Conservation (phyloP, 2,888 invertebrate species). For the Fissipunctia ypsillon region DNA sequence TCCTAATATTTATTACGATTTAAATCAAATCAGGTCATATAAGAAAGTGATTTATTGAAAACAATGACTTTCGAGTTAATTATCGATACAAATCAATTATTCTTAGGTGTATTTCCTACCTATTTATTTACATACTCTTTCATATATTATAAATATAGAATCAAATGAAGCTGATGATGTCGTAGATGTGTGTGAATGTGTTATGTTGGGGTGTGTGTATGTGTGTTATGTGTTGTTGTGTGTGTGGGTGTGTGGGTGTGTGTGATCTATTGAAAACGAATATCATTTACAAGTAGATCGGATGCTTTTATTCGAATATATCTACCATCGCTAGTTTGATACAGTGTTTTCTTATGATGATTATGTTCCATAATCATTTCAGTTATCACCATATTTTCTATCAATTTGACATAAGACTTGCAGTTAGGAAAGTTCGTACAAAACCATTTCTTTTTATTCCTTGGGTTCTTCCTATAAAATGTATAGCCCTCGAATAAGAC, state of each 20-base stretch:
- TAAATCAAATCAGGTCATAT: not conserved
- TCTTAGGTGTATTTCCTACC: not conserved
- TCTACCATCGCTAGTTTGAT: slow-evolving; percentile 23
- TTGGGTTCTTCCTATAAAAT: slow-evolving; percentile 44
- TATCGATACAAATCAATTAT: not conserved
- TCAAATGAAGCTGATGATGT: too few relatives aligned
- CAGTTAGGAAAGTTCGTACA: slow-evolving; percentile 51
- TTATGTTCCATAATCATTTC: slow-evolving; percentile 16
- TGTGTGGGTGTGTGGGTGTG: too few relatives aligned
- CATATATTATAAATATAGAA: not conserved
- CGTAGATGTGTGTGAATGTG: too few relatives aligned
- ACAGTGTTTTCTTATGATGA: slow-evolving; percentile 13
- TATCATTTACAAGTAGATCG: slow-evolving; percentile 10
- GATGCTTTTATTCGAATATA: slow-evolving; percentile 31
- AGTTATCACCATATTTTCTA: slow-evolving; percentile 9
- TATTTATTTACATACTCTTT: not conserved
- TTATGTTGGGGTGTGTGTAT: too few relatives aligned
- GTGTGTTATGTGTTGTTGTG: too few relatives aligned
- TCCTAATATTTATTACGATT: not conserved
- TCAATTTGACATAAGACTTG: slow-evolving; percentile 34
- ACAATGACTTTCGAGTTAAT: not conserved
- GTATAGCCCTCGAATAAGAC: slow-evolving; percentile 47
- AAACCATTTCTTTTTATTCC: slow-evolving; percentile 45
- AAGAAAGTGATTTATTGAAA: slow-evolving; percentile 5
- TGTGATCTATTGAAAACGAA: not conserved